Evolutionary conservation across 1,140 invertebrate genomes (phyloP), one percentile per base, ranked within the genome.

Genomic region (Amphibalanus amphitrite): DNA sequence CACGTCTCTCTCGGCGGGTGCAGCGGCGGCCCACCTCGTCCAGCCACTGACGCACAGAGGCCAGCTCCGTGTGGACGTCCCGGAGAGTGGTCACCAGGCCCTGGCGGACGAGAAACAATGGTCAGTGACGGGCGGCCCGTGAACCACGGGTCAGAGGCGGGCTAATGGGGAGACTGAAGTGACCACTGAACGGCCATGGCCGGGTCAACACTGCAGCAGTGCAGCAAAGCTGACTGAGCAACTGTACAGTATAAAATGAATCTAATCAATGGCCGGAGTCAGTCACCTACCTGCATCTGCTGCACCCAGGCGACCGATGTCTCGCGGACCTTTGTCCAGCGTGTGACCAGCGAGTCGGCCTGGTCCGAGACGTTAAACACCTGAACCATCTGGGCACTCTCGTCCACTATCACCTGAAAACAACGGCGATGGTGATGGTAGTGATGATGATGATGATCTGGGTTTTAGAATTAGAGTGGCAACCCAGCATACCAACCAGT

Each of bases 351-450:
- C 6, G 47, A 59, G 47, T 59, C 47, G 47, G 47, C 47, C 47
- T 59, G 13, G 47, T 59, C 47, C 47, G 47, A 59, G 13, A 59
- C 47, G 47, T 23, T 59, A 23, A 59, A 59, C 47, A 59, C 47
- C 47, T 59, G 47, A 8, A 59, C 47, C 47, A 59, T 85, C 75
- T 81, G 71, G 69, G 30, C 77, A 8, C 79, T 79, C 77, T 86
- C 86, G 79, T 91, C 87, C 73, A 77, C 76, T 76, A 64, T 1
- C 15, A 70, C 47, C 71, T 73, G 28, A n/a, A n/a, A n/a, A n/a
- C n/a, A n/a, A n/a, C n/a, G n/a, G n/a, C n/a, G n/a, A n/a, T n/a
- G n/a, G n/a, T n/a, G n/a, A n/a, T n/a, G n/a, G n/a, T n/a, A n/a
- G n/a, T n/a, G n/a, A n/a, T n/a, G n/a, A n/a, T n/a, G n/a, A n/a